Evolutionary conservation across 2,113 vertebrate genomes (phyloP).

Genomic region (Hirundichthys speculiger): DNA sequence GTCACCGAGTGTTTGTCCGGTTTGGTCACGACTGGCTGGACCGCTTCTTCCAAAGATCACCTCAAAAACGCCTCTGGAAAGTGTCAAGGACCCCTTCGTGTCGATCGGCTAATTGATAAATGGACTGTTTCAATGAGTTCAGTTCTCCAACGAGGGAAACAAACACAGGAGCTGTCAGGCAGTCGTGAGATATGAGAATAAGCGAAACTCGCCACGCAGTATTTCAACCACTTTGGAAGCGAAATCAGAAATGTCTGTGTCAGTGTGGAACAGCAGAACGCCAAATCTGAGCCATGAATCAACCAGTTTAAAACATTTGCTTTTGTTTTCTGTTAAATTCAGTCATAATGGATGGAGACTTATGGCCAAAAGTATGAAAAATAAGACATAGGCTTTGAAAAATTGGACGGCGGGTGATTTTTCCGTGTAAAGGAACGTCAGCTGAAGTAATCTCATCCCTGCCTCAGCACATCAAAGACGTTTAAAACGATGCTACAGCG

Average conservation of each 20-base stretch:
- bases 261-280: background rate
- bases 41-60: too few relatives aligned
- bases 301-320: background rate
- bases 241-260: background rate
- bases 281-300: background rate
- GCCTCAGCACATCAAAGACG: constrained; percentile 5
- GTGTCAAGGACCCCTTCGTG: too few relatives aligned
- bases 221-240: background rate
- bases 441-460: constrained; percentile 25
- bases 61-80: too few relatives aligned
- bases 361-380: too few relatives aligned
- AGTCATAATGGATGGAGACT: too few relatives aligned
- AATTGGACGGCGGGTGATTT: too few relatives aligned
- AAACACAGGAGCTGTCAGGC: background rate
- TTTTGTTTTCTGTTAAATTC: background rate
- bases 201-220: background rate
- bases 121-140: constrained; percentile 6
- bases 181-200: background rate
- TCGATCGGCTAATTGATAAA: constrained; percentile 17
- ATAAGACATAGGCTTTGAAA: too few relatives aligned
- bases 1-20: too few relatives aligned
- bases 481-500: constrained; percentile 20
- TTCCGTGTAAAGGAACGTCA: background rate
- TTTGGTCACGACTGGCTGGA: too few relatives aligned
- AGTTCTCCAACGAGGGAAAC: constrained; percentile 25